Conservation (phyloP, 2,113 vertebrate genomes). For the Microcebus lehilahytsara region DNA sequence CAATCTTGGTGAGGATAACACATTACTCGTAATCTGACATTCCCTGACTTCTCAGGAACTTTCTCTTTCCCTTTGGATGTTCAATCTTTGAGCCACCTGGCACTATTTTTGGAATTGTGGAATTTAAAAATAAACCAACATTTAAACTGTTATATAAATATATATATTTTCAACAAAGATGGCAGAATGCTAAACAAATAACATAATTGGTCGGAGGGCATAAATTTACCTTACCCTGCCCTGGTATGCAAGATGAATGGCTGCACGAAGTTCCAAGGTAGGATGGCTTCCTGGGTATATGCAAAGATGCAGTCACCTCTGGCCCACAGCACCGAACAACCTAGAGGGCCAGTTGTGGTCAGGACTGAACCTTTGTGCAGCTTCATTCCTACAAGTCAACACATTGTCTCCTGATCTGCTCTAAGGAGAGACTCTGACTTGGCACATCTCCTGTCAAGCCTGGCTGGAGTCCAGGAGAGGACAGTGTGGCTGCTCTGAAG, state of each 20-base stretch:
- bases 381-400: neutral
- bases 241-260: neutral
- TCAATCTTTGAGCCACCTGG: neutral
- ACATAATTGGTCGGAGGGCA: neutral
- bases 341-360: neutral
- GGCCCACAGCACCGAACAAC: neutral
- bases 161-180: neutral
- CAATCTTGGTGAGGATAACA: neutral
- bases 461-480: neutral
- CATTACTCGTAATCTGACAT: neutral
- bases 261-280: neutral
- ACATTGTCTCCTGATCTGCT: neutral
- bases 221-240: neutral
- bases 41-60: neutral
- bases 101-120: neutral
- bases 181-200: neutral
- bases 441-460: neutral
- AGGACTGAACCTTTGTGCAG: neutral
- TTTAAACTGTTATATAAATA: slow-evolving; percentile 32
- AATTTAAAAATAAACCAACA: slow-evolving; percentile 27
- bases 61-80: neutral
- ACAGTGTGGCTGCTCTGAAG: neutral
- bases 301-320: neutral
- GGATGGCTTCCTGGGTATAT: neutral
- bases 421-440: neutral